phyloP scores from a whole-genome alignment of 53 echinoderm and acorn worm genomes.

The Patiria pectinifera region DNA sequence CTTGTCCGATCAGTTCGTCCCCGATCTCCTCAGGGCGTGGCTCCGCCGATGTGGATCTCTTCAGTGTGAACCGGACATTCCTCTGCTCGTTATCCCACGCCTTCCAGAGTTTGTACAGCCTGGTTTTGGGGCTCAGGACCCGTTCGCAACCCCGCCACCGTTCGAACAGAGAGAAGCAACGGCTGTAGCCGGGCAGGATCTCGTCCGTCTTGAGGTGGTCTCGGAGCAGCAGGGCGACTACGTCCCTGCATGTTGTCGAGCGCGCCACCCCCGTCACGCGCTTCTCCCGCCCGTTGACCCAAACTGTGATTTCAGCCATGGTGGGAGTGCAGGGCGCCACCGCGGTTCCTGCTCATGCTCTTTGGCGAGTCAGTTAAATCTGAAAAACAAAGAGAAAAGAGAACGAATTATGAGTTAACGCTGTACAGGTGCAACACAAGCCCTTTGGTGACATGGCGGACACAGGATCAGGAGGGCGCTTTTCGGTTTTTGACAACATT shows the following conservation, averaged over 20 bases:
- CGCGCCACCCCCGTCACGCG: conserved; percentile 82
- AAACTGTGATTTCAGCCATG: conserved; percentile 92
- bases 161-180: conserved; percentile 87
- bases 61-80: conserved; percentile 89
- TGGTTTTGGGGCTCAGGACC: conserved; percentile 78
- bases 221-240: conserved; percentile 76
- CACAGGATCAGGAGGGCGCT: no score
- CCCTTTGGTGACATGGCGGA: no score
- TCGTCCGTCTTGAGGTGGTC: conserved; percentile 76
- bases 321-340: background rate
- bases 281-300: conserved; percentile 90
- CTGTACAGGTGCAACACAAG: no score
- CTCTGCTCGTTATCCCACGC: conserved; percentile 90
- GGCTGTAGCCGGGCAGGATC: conserved; percentile 61
- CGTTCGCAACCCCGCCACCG: conserved; percentile 96
- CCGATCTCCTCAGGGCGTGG: conserved; percentile 52
- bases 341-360: background rate
- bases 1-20: conserved; percentile 50
- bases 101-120: conserved; percentile 95
- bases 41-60: conserved; percentile 73
- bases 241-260: conserved; percentile 85
- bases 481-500: no score
- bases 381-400: background rate
- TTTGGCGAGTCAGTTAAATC: background rate
- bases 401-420: background rate